phyloP scores from a whole-genome alignment of 2,113 vertebrate species.

The Monopterus albus region DNA sequence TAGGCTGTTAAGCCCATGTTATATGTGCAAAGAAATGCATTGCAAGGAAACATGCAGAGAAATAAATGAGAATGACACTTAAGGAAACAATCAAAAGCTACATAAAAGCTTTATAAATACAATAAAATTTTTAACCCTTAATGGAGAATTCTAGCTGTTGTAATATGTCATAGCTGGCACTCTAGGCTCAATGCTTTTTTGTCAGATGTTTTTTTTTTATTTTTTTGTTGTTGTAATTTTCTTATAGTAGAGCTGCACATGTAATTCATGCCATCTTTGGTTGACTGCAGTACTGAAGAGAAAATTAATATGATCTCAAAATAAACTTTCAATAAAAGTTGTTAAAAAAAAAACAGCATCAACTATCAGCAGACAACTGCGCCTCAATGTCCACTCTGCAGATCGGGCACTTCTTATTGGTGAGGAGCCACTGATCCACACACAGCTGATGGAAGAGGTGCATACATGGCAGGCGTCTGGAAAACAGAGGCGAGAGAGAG shows the following conservation, averaged over 20 bases:
- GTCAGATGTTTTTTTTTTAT: conserved; percentile 48
- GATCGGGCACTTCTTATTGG: conserved; percentile 99
- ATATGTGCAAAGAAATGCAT: conserved; percentile 99
- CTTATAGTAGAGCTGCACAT: conserved; percentile 88
- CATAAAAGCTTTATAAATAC: conserved; percentile 97
- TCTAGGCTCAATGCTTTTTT: conserved; percentile 88
- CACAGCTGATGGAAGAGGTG: conserved; percentile 99
- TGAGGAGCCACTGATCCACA: conserved; percentile 98
- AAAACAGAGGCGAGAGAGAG: conserved; percentile 13
- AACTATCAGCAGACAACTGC: conserved; percentile 98
- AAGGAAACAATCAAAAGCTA: conserved; percentile 91
- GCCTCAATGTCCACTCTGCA: conserved; percentile 99
- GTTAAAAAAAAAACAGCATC: conserved; percentile 89
- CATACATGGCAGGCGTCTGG: conserved; percentile 98
- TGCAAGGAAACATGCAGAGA: conserved; percentile 98
- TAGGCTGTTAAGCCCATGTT: conserved; percentile 89
- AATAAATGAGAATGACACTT: conserved; percentile 85
- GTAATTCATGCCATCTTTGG: conserved; percentile 99
- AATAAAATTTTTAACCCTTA: conserved; percentile 91
- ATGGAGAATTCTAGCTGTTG: conserved; percentile 92
- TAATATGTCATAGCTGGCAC: conserved; percentile 96
- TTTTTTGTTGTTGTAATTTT: conserved; percentile 50
- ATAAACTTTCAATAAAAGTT: conserved; percentile 74
- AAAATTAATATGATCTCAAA: conserved; percentile 79
- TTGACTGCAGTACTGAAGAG: conserved; percentile 98